These are phyloP conservation scores for Ridgeia piscesae DNA, from an alignment of 1,140 invertebrate genomes.

Conservation along the genomic window DNA sequence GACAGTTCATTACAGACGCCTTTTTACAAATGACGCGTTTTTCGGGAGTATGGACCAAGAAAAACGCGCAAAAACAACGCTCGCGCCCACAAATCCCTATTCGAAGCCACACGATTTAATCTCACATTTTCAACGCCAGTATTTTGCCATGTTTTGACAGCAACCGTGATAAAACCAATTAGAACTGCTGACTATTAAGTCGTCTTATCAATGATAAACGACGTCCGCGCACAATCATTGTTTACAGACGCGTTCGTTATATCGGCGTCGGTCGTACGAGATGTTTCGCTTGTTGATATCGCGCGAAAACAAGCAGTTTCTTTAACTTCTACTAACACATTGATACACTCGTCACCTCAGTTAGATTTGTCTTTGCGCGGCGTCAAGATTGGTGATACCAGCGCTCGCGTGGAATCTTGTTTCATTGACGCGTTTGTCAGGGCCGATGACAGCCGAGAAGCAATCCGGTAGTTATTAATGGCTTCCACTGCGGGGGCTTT, in stretches of 20 bases:
- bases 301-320: constrained; percentile 3
- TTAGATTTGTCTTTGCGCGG: not conserved
- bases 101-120: not conserved
- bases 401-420: not conserved
- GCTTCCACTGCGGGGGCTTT: not conserved
- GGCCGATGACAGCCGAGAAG: not conserved
- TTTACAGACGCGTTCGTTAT: not conserved
- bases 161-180: not conserved
- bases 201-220: not conserved
- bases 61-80: too few species aligned
- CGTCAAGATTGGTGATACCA: not conserved
- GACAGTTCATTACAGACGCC: too few species aligned
- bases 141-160: not conserved
- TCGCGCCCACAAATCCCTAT: not conserved
- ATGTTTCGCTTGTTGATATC: not conserved
- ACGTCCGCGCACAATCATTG: not conserved
- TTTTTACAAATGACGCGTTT: too few species aligned
- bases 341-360: not conserved
- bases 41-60: too few species aligned
- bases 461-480: not conserved
- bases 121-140: not conserved
- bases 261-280: not conserved
- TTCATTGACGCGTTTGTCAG: not conserved
- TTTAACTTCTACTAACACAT: not conserved
- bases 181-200: not conserved